These are phyloP conservation scores for Elegia similella DNA, from an alignment of 2,888 invertebrate genomes.

Conservation along the genomic window DNA sequence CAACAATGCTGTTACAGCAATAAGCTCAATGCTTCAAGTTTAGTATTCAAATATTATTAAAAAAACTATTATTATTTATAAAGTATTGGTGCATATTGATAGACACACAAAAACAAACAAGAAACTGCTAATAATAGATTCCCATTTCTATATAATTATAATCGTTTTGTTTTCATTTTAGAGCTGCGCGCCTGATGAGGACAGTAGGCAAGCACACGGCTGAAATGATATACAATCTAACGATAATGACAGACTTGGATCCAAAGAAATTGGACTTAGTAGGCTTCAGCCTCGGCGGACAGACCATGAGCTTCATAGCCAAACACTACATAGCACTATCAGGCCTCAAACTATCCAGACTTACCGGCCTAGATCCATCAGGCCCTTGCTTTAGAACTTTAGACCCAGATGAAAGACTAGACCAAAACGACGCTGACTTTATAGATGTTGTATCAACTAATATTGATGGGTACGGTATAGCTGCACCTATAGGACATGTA, in stretches of 20 bases:
- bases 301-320: slow-evolving; percentile 32
- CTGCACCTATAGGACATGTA: slow-evolving; percentile 29
- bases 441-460: slow-evolving; percentile 34
- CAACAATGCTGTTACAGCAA: too few species aligned
- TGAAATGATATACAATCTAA: slow-evolving; percentile 32
- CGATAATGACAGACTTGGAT: slow-evolving; percentile 25
- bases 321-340: slow-evolving; percentile 31
- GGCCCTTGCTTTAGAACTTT: slow-evolving; percentile 35
- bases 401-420: slow-evolving; percentile 32
- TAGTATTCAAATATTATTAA: too few species aligned
- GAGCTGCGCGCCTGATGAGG: slow-evolving; percentile 26
- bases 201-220: slow-evolving; percentile 30
- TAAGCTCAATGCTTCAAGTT: too few species aligned
- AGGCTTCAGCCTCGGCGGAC: slow-evolving; percentile 34
- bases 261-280: slow-evolving; percentile 31
- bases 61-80: too few species aligned
- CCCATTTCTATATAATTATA: too few species aligned
- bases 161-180: slow-evolving; percentile 14
- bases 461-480: slow-evolving; percentile 32
- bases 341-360: slow-evolving; percentile 30
- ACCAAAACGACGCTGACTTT: slow-evolving; percentile 33
- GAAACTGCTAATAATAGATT: too few species aligned
- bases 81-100: too few species aligned
- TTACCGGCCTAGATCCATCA: slow-evolving; percentile 33
- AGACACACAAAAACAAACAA: too few species aligned